These are phyloP conservation scores for Drosophila merina DNA, from an alignment of 2,888 invertebrate genomes.

Conservation along the genomic window DNA sequence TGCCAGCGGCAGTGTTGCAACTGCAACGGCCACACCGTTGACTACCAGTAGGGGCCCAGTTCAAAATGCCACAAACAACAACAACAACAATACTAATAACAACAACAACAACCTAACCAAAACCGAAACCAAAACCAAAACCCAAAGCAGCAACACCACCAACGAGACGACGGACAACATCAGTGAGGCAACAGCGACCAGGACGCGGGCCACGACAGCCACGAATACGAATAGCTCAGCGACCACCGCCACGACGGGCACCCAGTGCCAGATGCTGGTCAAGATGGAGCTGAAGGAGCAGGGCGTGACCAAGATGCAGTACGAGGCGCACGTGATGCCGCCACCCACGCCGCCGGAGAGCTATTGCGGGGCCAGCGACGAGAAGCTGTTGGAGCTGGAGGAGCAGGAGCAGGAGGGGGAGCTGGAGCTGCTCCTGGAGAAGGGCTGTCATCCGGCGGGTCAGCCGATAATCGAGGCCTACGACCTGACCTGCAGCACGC, in stretches of 20 bases:
- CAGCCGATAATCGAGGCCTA: constrained; percentile 72
- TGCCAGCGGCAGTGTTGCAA: constrained; percentile 64
- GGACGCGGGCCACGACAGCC: constrained; percentile 52
- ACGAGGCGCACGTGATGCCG: constrained; percentile 82
- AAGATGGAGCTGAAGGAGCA: constrained; percentile 81
- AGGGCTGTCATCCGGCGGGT: constrained; percentile 2
- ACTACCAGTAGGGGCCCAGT: constrained; percentile 84
- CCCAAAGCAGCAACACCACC: constrained; percentile 46
- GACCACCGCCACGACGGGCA: constrained; percentile 66
- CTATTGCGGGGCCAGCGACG: constrained; percentile 80
- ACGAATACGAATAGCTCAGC: constrained; percentile 58
- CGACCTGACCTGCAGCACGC: constrained; percentile 86
- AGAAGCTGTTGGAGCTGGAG: constrained; percentile 72
- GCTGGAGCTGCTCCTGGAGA: constrained; percentile 49
- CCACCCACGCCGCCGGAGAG: constrained; percentile 82
- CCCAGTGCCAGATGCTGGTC: constrained; percentile 74
- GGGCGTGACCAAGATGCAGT: constrained; percentile 78
- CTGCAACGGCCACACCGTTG: constrained; percentile 73
- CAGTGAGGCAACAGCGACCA: constrained; percentile 43
- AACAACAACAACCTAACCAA: no score
- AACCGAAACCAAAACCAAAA: no score
- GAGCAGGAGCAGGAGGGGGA: constrained; percentile 65
- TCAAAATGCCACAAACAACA: constrained; percentile 73
- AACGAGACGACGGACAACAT: constrained; percentile 39
- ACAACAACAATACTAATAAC: constrained; percentile 15